These are phyloP conservation scores for Pimpla rufipes DNA, from an alignment of 2,888 invertebrate species.

Conservation along the genomic window DNA sequence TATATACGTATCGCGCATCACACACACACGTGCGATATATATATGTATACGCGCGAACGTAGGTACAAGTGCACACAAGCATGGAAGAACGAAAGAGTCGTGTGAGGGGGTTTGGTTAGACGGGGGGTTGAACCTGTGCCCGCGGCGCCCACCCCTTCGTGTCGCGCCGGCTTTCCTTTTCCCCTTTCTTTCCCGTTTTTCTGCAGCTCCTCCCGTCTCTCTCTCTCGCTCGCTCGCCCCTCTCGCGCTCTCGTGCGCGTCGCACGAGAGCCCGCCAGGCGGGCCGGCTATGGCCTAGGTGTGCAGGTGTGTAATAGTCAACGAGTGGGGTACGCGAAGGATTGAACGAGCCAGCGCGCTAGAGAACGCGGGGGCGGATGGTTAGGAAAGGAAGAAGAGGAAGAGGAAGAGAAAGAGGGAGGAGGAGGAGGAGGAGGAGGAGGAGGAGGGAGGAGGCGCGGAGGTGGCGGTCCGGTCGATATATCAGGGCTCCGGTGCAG, in stretches of 20 bases:
- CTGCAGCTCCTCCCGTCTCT: not conserved
- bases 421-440: constrained; percentile 59
- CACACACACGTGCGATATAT: not conserved
- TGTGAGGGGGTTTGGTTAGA: constrained; percentile 42
- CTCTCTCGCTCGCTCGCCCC: constrained; percentile 56
- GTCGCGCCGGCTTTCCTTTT: constrained; percentile 63
- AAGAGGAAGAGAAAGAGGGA: constrained; percentile 36
- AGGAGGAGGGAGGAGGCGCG: constrained; percentile 53
- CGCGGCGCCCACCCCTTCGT: constrained; percentile 55
- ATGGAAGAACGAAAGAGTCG: constrained; percentile 58
- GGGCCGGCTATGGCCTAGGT: constrained; percentile 50
- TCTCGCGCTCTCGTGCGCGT: constrained; percentile 36
- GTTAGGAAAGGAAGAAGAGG: constrained; percentile 56
- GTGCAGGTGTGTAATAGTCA: constrained; percentile 71
- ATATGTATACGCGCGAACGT: not conserved
- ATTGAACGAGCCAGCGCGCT: constrained; percentile 43
- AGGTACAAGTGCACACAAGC: constrained; percentile 23
- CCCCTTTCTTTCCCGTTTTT: constrained; percentile 56
- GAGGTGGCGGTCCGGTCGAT: constrained; percentile 83
- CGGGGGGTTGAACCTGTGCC: constrained; percentile 61
- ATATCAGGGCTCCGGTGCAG: constrained; percentile 85
- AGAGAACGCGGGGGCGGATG: constrained; percentile 12
- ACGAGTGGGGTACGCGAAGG: constrained; percentile 63
- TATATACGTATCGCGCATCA: no score
- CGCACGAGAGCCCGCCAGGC: constrained; percentile 15